A percentile compares a stretch with the other conserved stretches of the same genome.
phyloP scores from a whole-genome alignment of 2,888 invertebrate genomes.

The Blastobasis lacticolella region DNA sequence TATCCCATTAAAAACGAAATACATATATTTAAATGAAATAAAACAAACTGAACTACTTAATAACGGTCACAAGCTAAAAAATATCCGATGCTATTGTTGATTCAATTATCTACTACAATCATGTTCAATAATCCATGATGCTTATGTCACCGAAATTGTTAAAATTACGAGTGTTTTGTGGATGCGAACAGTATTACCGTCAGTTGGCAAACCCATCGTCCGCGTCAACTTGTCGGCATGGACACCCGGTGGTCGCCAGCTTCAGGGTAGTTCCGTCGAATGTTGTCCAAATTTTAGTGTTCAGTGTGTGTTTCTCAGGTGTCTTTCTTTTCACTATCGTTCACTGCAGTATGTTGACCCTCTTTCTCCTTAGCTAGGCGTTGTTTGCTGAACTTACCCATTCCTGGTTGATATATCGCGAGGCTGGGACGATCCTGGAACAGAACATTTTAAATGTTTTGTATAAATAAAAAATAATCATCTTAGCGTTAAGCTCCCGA shows the following conservation, averaged over 20 bases:
- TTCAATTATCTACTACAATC: conserved; percentile 39
- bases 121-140: conserved; percentile 39
- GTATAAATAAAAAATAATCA: too few relatives aligned
- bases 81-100: conserved; percentile 46
- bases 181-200: conserved; percentile 52
- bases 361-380: conserved; percentile 70
- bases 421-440: conserved; percentile 89
- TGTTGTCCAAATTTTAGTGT: conserved; percentile 62
- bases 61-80: conserved; percentile 59
- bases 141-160: conserved; percentile 19
- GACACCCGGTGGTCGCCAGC: conserved; percentile 59
- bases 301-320: conserved; percentile 49
- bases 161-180: conserved; percentile 47
- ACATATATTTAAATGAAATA: conserved; percentile 70
- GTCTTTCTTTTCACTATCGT: conserved; percentile 67
- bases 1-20: conserved; percentile 47
- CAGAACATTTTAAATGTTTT: not conserved
- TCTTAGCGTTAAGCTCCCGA: too few relatives aligned
- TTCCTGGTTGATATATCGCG: conserved; percentile 92
- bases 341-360: conserved; percentile 34
- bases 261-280: conserved; percentile 63
- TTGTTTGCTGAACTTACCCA: conserved; percentile 85
- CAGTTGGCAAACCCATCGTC: conserved; percentile 57
- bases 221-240: conserved; percentile 48
- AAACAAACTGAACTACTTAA: conserved; percentile 53